Conservation (phyloP, 1,140 invertebrate genomes). For the Hyles vespertilio region DNA sequence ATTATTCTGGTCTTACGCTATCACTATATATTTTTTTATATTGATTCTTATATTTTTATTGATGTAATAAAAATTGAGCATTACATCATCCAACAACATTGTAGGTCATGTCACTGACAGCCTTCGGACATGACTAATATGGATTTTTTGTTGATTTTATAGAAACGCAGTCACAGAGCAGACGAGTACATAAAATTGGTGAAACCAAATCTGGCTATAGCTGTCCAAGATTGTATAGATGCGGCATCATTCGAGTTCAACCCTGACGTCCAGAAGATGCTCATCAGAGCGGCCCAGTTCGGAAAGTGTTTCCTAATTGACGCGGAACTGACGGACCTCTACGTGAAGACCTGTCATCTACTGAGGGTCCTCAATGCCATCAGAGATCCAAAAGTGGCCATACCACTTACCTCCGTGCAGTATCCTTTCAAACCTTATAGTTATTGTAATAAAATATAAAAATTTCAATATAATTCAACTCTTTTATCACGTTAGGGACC, state of each 20-base stretch:
- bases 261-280: constrained; percentile 89
- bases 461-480: too few species aligned
- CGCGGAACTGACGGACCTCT: constrained; percentile 84
- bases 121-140: too few species aligned
- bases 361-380: constrained; percentile 95
- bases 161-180: constrained; percentile 91
- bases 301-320: constrained; percentile 93
- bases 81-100: too few species aligned
- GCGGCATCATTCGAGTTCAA: constrained; percentile 94
- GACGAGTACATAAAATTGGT: constrained; percentile 95
- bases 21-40: too few species aligned
- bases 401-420: constrained; percentile 94
- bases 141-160: constrained; percentile 24
- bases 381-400: constrained; percentile 88
- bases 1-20: too few species aligned
- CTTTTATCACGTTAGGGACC: not conserved
- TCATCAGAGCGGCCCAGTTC: constrained; percentile 94
- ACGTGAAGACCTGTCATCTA: constrained; percentile 92
- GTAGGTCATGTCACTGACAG: too few species aligned
- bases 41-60: too few species aligned
- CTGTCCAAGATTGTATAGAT: constrained; percentile 93
- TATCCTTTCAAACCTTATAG: constrained; percentile 79
- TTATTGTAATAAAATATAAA: too few species aligned
- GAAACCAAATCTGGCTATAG: constrained; percentile 84
- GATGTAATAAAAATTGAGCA: too few species aligned